These are phyloP conservation scores for Sebastes reedi DNA, from an alignment of 2,797 vertebrate species.

Conservation along the genomic window DNA sequence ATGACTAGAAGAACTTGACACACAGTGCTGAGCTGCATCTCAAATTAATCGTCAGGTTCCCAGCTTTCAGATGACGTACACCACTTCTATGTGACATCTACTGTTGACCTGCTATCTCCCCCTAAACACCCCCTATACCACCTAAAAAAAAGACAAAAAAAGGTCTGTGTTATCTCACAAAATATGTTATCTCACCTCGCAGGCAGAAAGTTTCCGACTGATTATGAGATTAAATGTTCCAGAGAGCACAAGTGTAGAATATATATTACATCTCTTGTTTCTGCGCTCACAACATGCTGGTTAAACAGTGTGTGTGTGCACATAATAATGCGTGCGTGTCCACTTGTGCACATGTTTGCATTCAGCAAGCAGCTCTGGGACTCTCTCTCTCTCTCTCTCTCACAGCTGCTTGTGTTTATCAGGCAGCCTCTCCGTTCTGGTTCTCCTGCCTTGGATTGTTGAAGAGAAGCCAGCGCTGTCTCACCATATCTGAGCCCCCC, in stretches of 20 bases:
- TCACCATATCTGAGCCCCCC: conserved; percentile 13
- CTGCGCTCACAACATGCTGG: neutral
- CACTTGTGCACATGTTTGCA: conserved; percentile 29
- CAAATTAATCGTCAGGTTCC: too few relatives aligned
- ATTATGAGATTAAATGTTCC: neutral
- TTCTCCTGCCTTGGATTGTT: conserved; percentile 57
- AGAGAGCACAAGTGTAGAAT: neutral
- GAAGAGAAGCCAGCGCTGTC: conserved; percentile 54
- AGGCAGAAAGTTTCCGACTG: neutral
- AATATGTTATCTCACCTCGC: neutral
- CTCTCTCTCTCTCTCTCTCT: neutral
- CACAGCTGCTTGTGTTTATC: conserved; percentile 78
- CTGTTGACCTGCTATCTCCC: too few relatives aligned
- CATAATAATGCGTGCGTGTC: neutral
- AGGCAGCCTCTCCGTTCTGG: conserved; percentile 27
- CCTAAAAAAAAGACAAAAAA: too few relatives aligned
- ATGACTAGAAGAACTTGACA: too few relatives aligned
- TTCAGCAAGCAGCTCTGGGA: conserved; percentile 35
- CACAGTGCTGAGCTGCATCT: too few relatives aligned
- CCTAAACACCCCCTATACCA: fast-evolving
- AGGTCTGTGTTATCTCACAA: neutral
- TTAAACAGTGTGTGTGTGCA: neutral
- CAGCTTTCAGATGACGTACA: too few relatives aligned
- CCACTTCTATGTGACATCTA: too few relatives aligned
- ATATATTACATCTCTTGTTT: neutral